Evolutionary conservation across 2,888 invertebrate genomes (phyloP).

Genomic region (Sphaeridia pumilis): DNA sequence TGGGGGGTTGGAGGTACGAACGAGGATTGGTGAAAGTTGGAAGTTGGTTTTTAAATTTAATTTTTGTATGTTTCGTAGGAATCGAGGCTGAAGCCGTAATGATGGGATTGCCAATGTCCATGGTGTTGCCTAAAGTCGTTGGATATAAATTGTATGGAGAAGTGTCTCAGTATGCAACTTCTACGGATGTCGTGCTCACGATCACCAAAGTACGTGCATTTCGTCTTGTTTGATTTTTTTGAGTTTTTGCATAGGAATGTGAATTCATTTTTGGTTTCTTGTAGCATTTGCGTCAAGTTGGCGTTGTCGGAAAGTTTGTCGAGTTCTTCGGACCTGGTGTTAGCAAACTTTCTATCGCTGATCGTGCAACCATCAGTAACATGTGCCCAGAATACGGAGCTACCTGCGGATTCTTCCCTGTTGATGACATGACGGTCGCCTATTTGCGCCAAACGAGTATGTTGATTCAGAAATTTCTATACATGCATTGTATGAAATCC

Average conservation of each 20-base stretch:
- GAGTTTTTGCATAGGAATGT: slow-evolving; percentile 1
- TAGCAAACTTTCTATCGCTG: slow-evolving; percentile 78
- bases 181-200: slow-evolving; percentile 92
- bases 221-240: neutral
- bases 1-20: slow-evolving; percentile 78
- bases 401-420: slow-evolving; percentile 89
- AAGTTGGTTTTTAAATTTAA: neutral
- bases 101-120: slow-evolving; percentile 93
- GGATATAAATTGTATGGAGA: slow-evolving; percentile 80
- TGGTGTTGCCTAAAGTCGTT: slow-evolving; percentile 90
- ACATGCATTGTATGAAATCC: neutral
- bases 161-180: slow-evolving; percentile 71
- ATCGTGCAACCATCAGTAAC: slow-evolving; percentile 94
- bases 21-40: neutral
- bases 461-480: neutral
- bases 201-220: slow-evolving; percentile 74
- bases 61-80: slow-evolving; percentile 43
- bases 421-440: slow-evolving; percentile 64
- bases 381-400: slow-evolving; percentile 99
- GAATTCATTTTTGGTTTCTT: slow-evolving; percentile 32
- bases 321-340: slow-evolving; percentile 97
- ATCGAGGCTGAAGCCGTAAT: slow-evolving; percentile 99
- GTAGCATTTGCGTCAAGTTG: slow-evolving; percentile 76
- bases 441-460: slow-evolving; percentile 76
- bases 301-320: slow-evolving; percentile 97